phyloP scores from a whole-genome alignment of 2,113 vertebrate genomes.

The Austrofundulus limnaeus region DNA sequence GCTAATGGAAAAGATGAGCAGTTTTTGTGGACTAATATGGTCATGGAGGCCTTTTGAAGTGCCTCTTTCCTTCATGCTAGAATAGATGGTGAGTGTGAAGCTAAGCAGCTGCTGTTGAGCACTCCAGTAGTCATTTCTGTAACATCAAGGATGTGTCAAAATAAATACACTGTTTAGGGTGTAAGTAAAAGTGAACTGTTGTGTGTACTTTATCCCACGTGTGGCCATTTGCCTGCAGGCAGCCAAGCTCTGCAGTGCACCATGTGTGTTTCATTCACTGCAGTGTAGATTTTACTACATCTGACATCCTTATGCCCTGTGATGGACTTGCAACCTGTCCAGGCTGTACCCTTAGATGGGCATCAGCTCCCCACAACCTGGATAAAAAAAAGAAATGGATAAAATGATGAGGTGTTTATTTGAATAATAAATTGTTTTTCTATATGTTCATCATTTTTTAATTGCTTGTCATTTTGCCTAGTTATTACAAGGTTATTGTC shows the following conservation, averaged over 20 bases:
- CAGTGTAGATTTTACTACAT: slow-evolving; percentile 9
- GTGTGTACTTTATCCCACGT: slow-evolving; percentile 57
- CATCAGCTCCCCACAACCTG: too few relatives aligned
- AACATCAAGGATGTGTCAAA: slow-evolving; percentile 75
- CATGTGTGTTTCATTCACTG: slow-evolving; percentile 24
- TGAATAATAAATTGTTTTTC: too few relatives aligned
- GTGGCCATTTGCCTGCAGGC: slow-evolving; percentile 43
- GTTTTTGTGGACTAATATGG: slow-evolving; percentile 75
- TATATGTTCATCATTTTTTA: slow-evolving; percentile 6
- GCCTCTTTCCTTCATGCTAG: slow-evolving; percentile 48
- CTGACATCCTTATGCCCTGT: slow-evolving; percentile 6
- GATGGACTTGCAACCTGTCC: too few relatives aligned
- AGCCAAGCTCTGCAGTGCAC: slow-evolving; percentile 3
- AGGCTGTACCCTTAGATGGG: too few relatives aligned
- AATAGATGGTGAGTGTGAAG: slow-evolving; percentile 60
- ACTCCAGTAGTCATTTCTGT: slow-evolving; percentile 64
- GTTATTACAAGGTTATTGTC: slow-evolving; percentile 3
- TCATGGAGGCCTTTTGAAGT: slow-evolving; percentile 54
- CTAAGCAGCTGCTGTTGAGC: slow-evolving; percentile 61
- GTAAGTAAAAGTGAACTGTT: slow-evolving; percentile 45
- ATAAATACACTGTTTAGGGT: slow-evolving; percentile 61
- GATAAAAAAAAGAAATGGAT: too few relatives aligned
- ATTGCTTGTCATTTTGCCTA: slow-evolving; percentile 35
- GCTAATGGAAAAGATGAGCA: slow-evolving; percentile 67
- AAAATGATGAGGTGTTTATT: too few relatives aligned